phyloP scores from a whole-genome alignment of 2,113 vertebrate species.

The Aix galericulata region DNA sequence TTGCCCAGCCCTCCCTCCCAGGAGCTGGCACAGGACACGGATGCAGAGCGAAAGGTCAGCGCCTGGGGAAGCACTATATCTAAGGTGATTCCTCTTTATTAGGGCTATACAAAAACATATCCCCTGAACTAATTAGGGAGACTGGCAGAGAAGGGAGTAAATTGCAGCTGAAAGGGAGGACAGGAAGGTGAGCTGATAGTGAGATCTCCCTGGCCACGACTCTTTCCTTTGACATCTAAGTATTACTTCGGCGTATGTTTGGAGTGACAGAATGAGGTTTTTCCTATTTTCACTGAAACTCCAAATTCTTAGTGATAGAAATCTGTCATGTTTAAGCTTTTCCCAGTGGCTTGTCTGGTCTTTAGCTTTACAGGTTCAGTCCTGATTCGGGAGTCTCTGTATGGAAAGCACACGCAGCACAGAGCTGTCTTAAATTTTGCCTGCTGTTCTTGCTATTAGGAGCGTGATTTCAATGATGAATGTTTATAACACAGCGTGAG shows the following conservation, averaged over 20 bases:
- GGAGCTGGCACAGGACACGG: neutral
- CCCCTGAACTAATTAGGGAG: constrained; percentile 34
- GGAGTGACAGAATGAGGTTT: neutral
- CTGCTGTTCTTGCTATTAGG: constrained; percentile 60
- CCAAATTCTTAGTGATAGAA: neutral
- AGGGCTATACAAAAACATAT: constrained; percentile 37
- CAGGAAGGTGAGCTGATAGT: constrained; percentile 2
- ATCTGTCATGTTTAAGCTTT: constrained; percentile 10
- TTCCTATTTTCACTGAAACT: neutral
- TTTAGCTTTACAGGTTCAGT: constrained; percentile 25
- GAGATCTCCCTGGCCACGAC: neutral
- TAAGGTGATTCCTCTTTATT: constrained; percentile 48
- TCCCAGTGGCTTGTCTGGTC: constrained; percentile 18
- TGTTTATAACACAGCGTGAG: constrained; percentile 71
- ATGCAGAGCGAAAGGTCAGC: neutral
- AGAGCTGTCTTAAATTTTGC: constrained; percentile 44
- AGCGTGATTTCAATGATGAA: constrained; percentile 57
- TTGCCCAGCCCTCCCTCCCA: constrained; percentile 8
- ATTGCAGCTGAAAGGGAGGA: constrained; percentile 5
- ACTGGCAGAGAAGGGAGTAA: neutral
- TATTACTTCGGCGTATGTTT: neutral
- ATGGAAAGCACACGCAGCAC: neutral
- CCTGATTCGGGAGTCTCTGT: neutral
- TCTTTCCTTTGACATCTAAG: neutral
- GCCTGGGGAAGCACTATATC: neutral